Conservation (phyloP, 2,113 vertebrate genomes). For the Peromyscus leucopus region DNA sequence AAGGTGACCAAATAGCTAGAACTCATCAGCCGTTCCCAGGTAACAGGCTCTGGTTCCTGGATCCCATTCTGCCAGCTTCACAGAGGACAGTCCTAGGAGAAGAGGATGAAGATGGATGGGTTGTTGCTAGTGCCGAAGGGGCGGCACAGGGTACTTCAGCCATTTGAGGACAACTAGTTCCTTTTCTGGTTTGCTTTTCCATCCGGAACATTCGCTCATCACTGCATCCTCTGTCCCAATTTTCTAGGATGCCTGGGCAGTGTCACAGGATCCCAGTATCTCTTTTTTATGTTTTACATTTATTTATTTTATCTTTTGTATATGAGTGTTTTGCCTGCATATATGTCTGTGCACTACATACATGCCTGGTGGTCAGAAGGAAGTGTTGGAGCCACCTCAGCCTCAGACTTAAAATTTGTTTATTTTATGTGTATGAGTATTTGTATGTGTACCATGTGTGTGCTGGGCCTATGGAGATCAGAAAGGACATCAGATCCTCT, state of each 20-base stretch:
- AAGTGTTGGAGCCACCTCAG: background rate
- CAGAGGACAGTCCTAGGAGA: background rate
- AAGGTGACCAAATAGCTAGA: background rate
- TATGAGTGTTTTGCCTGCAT: background rate
- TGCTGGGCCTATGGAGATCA: background rate
- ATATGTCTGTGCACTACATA: background rate
- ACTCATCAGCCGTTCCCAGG: background rate
- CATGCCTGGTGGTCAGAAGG: background rate
- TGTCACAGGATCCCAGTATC: background rate
- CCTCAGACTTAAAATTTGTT: background rate
- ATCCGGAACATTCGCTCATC: fast-evolving
- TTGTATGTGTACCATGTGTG: background rate
- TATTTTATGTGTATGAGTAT: background rate
- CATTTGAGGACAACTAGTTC: background rate
- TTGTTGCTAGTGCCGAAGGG: background rate
- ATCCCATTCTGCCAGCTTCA: background rate
- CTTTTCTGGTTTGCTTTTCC: background rate
- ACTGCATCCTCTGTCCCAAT: background rate
- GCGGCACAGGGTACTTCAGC: background rate
- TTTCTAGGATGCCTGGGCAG: background rate
- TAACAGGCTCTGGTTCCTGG: fast-evolving
- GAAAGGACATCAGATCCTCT: background rate
- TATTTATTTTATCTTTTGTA: background rate
- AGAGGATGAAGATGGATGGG: background rate
- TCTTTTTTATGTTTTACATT: background rate